Evolutionary conservation across 2,113 vertebrate species (phyloP).

Genomic region (Corythoichthys haematopterus): DNA sequence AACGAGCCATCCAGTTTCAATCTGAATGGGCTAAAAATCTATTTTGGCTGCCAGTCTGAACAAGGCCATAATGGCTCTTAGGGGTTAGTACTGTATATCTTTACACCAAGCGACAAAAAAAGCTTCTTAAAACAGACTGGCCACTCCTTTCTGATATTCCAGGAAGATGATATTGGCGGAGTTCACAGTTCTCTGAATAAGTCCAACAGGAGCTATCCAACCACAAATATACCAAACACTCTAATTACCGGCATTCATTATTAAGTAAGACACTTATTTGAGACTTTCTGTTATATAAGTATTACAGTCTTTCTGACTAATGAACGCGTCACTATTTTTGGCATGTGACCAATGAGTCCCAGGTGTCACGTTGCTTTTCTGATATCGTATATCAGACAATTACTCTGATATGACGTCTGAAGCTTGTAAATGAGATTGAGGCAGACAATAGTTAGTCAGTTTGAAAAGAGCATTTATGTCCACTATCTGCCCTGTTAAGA

Average conservation of each 20-base stretch:
- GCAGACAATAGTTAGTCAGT: neutral
- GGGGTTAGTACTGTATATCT: too few species aligned
- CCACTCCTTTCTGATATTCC: too few species aligned
- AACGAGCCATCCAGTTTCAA: too few species aligned
- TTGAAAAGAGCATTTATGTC: neutral
- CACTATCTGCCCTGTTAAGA: neutral
- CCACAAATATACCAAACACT: neutral
- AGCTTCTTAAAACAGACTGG: too few species aligned
- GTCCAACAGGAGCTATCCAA: neutral
- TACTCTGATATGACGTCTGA: neutral
- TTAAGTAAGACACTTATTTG: neutral
- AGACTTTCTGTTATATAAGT: neutral
- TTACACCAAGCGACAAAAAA: too few species aligned
- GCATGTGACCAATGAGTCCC: too few species aligned
- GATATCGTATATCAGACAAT: too few species aligned
- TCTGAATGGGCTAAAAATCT: too few species aligned
- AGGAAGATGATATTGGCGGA: neutral
- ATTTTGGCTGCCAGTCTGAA: too few species aligned
- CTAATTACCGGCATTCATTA: neutral
- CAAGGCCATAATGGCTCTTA: too few species aligned
- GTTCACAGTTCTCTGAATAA: neutral
- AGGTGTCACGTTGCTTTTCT: neutral
- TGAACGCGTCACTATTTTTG: neutral
- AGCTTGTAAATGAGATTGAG: neutral
- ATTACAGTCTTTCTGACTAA: neutral